Conservation (phyloP, 2,888 invertebrate genomes). For the Hecatera dysodea region DNA sequence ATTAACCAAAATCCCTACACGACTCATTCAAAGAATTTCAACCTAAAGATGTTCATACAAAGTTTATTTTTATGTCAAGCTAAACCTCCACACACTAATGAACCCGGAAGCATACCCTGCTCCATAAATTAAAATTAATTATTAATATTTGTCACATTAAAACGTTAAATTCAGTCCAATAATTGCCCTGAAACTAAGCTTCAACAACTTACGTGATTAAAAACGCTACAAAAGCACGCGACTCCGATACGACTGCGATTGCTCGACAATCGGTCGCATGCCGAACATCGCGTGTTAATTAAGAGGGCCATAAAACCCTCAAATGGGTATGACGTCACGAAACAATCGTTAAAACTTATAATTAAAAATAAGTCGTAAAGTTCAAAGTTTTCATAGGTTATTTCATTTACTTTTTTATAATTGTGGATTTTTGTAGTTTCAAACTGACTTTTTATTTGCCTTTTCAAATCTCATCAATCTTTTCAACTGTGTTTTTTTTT, state of each 20-base stretch:
- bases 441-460: background rate
- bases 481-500: no score
- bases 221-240: constrained; percentile 45
- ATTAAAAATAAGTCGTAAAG: constrained; percentile 56
- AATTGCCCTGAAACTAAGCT: constrained; percentile 30
- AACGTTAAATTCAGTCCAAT: constrained; percentile 26
- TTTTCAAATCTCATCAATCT: background rate
- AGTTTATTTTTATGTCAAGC: no score
- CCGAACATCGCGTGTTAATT: constrained; percentile 61
- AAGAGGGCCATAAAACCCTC: constrained; percentile 53
- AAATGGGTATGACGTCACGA: constrained; percentile 49
- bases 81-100: background rate
- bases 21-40: no score
- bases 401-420: constrained; percentile 17
- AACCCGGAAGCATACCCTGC: constrained; percentile 13
- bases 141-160: constrained; percentile 27
- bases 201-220: constrained; percentile 21
- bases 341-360: constrained; percentile 55
- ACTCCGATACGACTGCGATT: constrained; percentile 36
- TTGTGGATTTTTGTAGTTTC: background rate
- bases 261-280: constrained; percentile 50
- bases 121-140: constrained; percentile 27
- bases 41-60: no score
- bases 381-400: constrained; percentile 25
- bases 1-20: no score